Evolutionary conservation across 2,888 invertebrate genomes (phyloP).

Genomic region (Orchesella flavescens): DNA sequence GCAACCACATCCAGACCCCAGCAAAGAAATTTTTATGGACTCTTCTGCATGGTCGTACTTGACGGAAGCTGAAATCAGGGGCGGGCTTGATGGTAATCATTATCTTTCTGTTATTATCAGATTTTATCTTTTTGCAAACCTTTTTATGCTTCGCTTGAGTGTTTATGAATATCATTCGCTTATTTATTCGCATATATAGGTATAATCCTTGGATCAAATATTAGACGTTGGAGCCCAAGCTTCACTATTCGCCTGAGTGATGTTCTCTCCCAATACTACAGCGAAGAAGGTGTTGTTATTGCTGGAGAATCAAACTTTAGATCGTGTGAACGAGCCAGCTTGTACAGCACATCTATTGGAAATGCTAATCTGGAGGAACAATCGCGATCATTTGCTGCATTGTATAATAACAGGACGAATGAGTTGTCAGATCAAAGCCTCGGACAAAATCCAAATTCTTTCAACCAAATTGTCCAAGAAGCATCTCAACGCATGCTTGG

Average conservation of each 20-base stretch:
- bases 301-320: conserved; percentile 58
- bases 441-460: conserved; percentile 10
- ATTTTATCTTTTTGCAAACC: neutral
- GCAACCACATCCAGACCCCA: conserved; percentile 43
- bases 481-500: conserved; percentile 54
- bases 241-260: conserved; percentile 61
- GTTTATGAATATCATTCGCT: neutral
- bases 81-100: conserved; percentile 70
- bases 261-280: conserved; percentile 68
- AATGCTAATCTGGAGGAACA: conserved; percentile 45
- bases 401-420: conserved; percentile 63
- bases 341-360: conserved; percentile 33
- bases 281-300: conserved; percentile 64
- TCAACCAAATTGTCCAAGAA: conserved; percentile 55
- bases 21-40: conserved; percentile 51
- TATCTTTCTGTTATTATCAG: neutral
- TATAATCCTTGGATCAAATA: conserved; percentile 64
- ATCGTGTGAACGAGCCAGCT: conserved; percentile 62
- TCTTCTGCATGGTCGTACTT: conserved; percentile 65
- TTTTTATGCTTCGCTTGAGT: neutral
- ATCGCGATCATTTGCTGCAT: conserved; percentile 66
- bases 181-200: conserved; percentile 53
- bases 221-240: conserved; percentile 59
- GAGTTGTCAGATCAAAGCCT: conserved; percentile 31
- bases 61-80: conserved; percentile 70